Base-by-base conservation (phyloP, 2,797 vertebrate genomes). In the Hafferia zeledoni region DNA sequence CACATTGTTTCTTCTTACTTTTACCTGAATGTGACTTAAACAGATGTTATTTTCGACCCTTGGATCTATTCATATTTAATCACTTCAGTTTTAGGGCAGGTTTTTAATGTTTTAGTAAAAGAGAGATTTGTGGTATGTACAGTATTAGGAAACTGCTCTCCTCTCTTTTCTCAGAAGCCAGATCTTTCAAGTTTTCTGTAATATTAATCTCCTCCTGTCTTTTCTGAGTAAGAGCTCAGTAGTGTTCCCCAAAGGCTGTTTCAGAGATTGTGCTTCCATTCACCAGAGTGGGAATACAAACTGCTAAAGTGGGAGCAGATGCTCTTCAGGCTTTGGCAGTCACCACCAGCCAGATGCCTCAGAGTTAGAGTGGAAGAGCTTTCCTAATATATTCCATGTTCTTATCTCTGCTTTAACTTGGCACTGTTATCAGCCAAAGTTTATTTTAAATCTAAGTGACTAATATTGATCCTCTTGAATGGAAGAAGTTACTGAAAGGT, bases 291-390 rank as follows among this genome's bases (percentile, higher is more conserved):
- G 7, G 94, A 95, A 96, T 94, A 96, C 92, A 96, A 97, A 97
- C 96, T 97, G 94, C 96, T 96, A 81, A 96, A 96, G 89, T 95
- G 91, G 95, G 96, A 97, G 96, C 95, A 97, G 96, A 97, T 97
- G 96, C 96, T 95, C 8, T 44, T 81, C 79, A 64, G 89, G 94
- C 89, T 92, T 94, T 90, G 91, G 94, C 96, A 95, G 91, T 55
- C 86, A 92, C 93, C 86, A 95, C 83, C 79, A 95, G 95, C 88
- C 93, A 97, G 96, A 97, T 97, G 93, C 95, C 95, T 96, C 85
- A 93, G 88, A 96, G 95, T 97, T 92, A 94, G 15, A 88, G 90
- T 61, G 90, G 87, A 87, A 94, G 80, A 93, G 78, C 27, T 96
- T 97, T 95, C 84, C 82, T 96, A 94, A 76, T 93, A 85, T 76